Conservation (phyloP, 2,797 vertebrate species). For the Urosaurus nigricauda region DNA sequence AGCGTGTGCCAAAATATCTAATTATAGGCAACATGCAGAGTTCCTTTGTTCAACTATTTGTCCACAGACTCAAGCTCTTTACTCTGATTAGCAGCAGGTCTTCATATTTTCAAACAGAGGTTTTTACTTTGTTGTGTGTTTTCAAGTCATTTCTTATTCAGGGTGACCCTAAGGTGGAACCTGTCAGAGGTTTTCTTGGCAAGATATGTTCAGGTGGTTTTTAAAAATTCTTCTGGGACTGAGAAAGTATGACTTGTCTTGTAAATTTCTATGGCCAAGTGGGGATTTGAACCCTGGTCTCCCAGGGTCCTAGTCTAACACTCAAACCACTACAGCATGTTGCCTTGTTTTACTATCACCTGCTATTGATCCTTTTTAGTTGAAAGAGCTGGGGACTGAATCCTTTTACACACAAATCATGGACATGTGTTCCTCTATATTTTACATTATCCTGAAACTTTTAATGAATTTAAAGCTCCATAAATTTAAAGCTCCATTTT, state of each 20-base stretch:
- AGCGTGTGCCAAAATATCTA: not conserved
- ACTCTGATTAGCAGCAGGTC: not conserved
- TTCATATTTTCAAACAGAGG: not conserved
- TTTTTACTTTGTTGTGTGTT: too few relatives aligned
- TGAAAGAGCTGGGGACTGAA: not conserved
- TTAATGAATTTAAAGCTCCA: conserved; percentile 45
- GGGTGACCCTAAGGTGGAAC: too few relatives aligned
- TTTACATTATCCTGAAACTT: conserved; percentile 44
- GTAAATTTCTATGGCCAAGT: too few relatives aligned
- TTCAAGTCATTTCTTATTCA: too few relatives aligned
- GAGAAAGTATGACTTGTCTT: too few relatives aligned
- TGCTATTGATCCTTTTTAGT: not conserved
- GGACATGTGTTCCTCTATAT: conserved; percentile 38
- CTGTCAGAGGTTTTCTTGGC: too few relatives aligned
- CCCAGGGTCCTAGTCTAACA: too few relatives aligned
- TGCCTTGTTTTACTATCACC: not conserved
- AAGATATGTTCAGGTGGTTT: too few relatives aligned
- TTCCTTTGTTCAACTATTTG: not conserved
- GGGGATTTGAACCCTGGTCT: too few relatives aligned
- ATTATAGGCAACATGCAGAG: not conserved
- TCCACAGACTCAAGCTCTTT: not conserved
- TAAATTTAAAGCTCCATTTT: conserved; percentile 39
- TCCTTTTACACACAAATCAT: not conserved
- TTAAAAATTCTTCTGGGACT: too few relatives aligned
- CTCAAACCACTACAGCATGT: too few relatives aligned